These are phyloP conservation scores for Penaeus monodon DNA, from an alignment of 2,888 invertebrate genomes.

Conservation along the genomic window DNA sequence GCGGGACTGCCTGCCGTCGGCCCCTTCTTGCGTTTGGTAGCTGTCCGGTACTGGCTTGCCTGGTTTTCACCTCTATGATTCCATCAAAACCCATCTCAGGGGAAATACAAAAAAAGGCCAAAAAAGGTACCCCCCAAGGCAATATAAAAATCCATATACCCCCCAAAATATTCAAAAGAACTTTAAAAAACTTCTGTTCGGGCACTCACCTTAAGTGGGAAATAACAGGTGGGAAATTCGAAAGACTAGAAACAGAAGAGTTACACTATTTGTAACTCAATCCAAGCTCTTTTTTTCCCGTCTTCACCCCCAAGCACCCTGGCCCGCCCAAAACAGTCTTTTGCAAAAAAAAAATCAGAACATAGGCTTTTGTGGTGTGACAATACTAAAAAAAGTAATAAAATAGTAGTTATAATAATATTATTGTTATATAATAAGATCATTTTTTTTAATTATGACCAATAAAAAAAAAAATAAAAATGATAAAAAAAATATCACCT, in stretches of 20 bases:
- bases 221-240: slow-evolving; percentile 93
- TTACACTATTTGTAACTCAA: slow-evolving; percentile 95
- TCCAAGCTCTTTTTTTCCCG: slow-evolving; percentile 97
- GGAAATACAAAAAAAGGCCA: neutral
- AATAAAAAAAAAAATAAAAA: too few relatives aligned
- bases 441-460: too few relatives aligned
- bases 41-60: slow-evolving; percentile 89
- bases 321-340: slow-evolving; percentile 92
- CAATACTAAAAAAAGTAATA: too few relatives aligned
- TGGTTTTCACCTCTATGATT: slow-evolving; percentile 96
- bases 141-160: neutral
- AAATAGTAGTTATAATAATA: too few relatives aligned
- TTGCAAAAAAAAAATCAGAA: slow-evolving; percentile 27
- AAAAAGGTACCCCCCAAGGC: neutral
- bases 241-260: slow-evolving; percentile 97
- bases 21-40: slow-evolving; percentile 64
- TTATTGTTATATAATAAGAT: too few relatives aligned
- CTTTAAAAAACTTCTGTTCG: neutral
- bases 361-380: neutral
- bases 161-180: neutral
- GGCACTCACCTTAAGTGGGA: slow-evolving; percentile 89
- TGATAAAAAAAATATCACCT: too few relatives aligned
- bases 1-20: slow-evolving; percentile 68
- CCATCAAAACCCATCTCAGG: slow-evolving; percentile 95
- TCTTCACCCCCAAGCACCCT: slow-evolving; percentile 96